Base-by-base conservation (phyloP, 2,113 vertebrate species). In the Kryptolebias marmoratus region DNA sequence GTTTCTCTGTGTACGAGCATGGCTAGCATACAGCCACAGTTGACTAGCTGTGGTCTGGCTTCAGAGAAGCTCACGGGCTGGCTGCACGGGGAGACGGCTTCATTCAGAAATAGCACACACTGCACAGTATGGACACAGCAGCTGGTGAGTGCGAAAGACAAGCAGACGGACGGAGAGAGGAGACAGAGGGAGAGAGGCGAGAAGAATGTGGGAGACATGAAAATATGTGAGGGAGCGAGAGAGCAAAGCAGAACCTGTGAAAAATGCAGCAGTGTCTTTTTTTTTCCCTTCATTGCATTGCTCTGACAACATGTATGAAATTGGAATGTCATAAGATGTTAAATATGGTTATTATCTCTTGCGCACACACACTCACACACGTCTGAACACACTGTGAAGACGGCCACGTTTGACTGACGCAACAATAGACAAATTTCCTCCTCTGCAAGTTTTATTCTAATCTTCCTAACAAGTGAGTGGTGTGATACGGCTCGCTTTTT, bases 21-120 rank as follows among this genome's bases (percentile, higher is more conserved):
- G 63, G 83, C 86, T 76, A 64, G 81, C 62, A 28, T 70, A 56
- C 76, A 88, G 90, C 89, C 88, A 80, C 82, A 80, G 80, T 80
- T 85, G 81, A 75, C 89, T 80, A 87, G 72, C 69, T 76, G 83
- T 75, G 91, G 87, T 87, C 80, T 85, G 87, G 88, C 83, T 80
- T 82, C 79, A 68, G 84, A 64, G 60, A 73, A 79, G 80, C 85
- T 80, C 83, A 67, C 87, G 52, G 86, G 80, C 83, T 86, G 88
- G 81, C 86, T 86, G 81, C 73, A 85, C 66, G 72, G 86, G 81
- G 87, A 88, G 80, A 89, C 83, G 77, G 84, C 89, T 90, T 88
- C 89, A 89, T 92, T 92, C 89, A 92, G 85, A 92, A 91, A 88
- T 90, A 91, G 91, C 88, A 88, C 90, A 89, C 80, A 87, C 83